Base-by-base conservation (phyloP, 2,797 vertebrate genomes). In the Paguma larvata region DNA sequence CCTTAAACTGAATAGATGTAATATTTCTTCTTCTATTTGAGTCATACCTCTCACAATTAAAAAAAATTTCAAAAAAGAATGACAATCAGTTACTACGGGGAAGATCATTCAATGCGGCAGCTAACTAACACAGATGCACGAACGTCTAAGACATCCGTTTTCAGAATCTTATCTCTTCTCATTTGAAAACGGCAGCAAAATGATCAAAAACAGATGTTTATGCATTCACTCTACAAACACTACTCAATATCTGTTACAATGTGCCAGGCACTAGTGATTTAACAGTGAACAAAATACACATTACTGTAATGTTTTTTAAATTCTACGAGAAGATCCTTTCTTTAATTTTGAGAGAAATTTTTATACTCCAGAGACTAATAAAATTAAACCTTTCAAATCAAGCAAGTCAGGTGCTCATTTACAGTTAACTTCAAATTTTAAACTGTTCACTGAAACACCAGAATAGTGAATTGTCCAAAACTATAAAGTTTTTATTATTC, bases 301-400 rank as follows among this genome's bases (percentile, higher is more conserved):
- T 21, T 83, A 92, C 27, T 82, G 12, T 59, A 25, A 72, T 34
- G 67, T 30, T 53, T 63, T 65, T 65, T 51, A 77, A 85, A 85
- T 70, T 44, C 67, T 56, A 56, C 8, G 18, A 85, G 10, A 65
- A 70, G 46, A 92, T 23, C 6, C 15, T 94, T 91, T 73, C 7
- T 32, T 94, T 85, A 85, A 82, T 65, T 95, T 27, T 53, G 23
- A 94, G 15, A 91, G 25, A 78, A 82, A 75, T 51, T 56, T 73
- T 92, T 56, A 85, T 89, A 87, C 89, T 86, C 30, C 46, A 77
- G 12, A 95, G 19, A 82, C 44, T 86, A 84, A 73, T 15, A 87
- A 63, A 94, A 96, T 83, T 93, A 91, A 62, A 88, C 23, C 82
- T 62, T 65, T 85, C 93, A 53, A 92, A 91, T 83, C 78, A 93